Evolutionary conservation across 2,888 invertebrate species (phyloP).

Genomic region (Sclerodermus sp.): DNA sequence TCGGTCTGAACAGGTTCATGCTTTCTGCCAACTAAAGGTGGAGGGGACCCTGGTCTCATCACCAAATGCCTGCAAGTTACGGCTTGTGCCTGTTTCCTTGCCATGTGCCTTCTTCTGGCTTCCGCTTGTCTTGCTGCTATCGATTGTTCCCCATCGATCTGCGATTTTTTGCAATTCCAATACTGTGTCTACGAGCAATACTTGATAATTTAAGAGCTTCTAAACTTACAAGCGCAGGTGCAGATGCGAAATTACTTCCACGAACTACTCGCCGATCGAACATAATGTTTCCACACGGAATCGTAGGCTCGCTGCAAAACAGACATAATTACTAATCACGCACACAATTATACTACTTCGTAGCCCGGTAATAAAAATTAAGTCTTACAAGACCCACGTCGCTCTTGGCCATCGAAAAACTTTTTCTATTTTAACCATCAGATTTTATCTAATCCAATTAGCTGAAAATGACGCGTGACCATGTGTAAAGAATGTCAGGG

Average conservation of each 20-base stretch:
- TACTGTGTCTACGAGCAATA: background rate
- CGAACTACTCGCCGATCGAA: constrained; percentile 84
- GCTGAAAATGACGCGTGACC: no score
- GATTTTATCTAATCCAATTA: no score
- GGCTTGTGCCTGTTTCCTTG: constrained; percentile 70
- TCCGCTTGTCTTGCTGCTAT: constrained; percentile 64
- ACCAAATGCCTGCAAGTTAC: constrained; percentile 60
- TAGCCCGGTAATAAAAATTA: no score
- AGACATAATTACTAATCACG: constrained; percentile 1
- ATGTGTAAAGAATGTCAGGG: no score
- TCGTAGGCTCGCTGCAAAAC: constrained; percentile 59
- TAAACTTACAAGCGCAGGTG: constrained; percentile 48
- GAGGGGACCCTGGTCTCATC: constrained; percentile 69
- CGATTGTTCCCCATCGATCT: constrained; percentile 61
- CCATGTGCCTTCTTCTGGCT: constrained; percentile 72
- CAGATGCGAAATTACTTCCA: constrained; percentile 74
- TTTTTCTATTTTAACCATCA: no score
- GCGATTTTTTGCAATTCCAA: background rate
- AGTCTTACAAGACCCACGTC: no score
- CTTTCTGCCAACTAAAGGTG: constrained; percentile 78
- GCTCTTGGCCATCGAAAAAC: no score
- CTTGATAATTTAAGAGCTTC: background rate
- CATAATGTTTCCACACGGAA: constrained; percentile 82
- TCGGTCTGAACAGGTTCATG: constrained; percentile 92
- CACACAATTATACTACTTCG: no score